Percentiles rank a stretch among this genome's conserved stretches.
phyloP scores from a whole-genome alignment of 2,888 invertebrate species.

The Augiades crinisus region DNA sequence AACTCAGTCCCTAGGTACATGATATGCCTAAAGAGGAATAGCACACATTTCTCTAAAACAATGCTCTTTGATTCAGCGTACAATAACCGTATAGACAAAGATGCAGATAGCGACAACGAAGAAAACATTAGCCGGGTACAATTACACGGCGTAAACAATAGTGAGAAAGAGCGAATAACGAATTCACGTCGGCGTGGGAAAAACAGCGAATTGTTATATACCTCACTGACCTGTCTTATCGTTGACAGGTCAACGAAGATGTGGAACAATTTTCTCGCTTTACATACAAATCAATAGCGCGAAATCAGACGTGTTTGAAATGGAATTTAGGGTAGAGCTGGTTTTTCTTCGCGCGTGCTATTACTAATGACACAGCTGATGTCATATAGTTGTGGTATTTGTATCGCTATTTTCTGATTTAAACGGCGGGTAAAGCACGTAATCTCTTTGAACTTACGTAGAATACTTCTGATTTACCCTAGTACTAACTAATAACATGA shows the following conservation, averaged over 20 bases:
- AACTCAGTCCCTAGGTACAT: background rate
- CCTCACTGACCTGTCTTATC: slow-evolving; percentile 32
- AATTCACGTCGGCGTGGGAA: slow-evolving; percentile 58
- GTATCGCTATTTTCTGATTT: no score
- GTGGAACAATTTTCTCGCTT: background rate
- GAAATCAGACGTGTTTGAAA: no score
- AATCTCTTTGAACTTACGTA: no score
- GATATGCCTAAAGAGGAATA: background rate
- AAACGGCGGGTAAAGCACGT: no score
- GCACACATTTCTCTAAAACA: background rate
- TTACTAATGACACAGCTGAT: no score
- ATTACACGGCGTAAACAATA: slow-evolving; percentile 61
- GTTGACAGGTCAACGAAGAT: background rate
- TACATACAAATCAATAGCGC: no score
- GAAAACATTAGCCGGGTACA: slow-evolving; percentile 36
- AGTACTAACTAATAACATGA: no score
- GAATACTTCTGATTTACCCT: no score
- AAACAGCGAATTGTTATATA: slow-evolving; percentile 62
- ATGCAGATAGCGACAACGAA: slow-evolving; percentile 12
- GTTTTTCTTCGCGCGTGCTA: no score
- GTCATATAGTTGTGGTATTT: no score
- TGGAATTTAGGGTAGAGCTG: no score
- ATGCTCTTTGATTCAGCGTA: slow-evolving; percentile 19
- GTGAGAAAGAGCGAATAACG: slow-evolving; percentile 63
- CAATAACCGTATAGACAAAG: slow-evolving; percentile 15